Conservation (phyloP, 2,113 vertebrate genomes). For the Pitta sordida region DNA sequence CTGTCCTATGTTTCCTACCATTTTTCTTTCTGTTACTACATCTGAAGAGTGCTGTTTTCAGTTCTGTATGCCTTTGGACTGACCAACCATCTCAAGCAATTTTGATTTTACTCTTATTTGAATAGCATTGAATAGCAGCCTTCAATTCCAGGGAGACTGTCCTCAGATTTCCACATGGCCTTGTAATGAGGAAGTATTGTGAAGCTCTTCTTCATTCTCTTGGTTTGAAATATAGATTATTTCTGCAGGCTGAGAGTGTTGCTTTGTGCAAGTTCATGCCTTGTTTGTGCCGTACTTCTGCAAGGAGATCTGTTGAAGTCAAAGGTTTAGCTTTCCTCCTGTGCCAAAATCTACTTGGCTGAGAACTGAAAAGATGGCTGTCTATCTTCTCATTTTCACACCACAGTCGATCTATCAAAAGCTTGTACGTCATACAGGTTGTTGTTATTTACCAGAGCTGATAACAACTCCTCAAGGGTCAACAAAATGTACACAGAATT, state of each 20-base stretch:
- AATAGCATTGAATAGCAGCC: not conserved
- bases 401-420: not conserved
- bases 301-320: not conserved
- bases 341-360: not conserved
- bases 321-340: not conserved
- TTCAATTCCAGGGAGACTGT: not conserved
- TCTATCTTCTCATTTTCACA: not conserved
- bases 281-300: not conserved
- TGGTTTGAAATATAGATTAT: not conserved
- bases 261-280: not conserved
- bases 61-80: not conserved
- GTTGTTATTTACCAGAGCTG: not conserved
- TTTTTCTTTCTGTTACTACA: not conserved
- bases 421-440: not conserved
- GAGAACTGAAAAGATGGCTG: not conserved
- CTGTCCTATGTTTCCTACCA: not conserved
- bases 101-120: not conserved
- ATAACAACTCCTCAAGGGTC: not conserved
- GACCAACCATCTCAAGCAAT: not conserved
- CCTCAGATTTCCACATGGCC: not conserved
- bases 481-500: not conserved
- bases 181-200: not conserved
- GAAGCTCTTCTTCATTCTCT: not conserved
- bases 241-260: not conserved
- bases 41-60: not conserved